These are phyloP conservation scores for Dolichallabes microphthalmus DNA, from an alignment of 2,113 vertebrate species.

Conservation along the genomic window DNA sequence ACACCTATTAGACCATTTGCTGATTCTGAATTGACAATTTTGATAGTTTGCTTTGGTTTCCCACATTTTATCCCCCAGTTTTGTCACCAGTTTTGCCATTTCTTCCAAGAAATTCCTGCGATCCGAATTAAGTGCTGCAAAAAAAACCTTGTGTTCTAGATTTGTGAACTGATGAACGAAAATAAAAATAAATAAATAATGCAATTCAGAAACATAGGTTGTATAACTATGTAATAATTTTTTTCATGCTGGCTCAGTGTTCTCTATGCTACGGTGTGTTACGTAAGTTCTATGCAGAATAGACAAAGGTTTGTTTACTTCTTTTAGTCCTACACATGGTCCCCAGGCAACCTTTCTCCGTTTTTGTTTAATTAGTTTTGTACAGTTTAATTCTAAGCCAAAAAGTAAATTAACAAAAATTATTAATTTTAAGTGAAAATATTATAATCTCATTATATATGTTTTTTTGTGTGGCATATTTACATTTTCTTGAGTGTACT, in stretches of 20 bases:
- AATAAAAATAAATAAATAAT: neutral
- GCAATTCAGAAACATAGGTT: neutral
- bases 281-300: neutral
- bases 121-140: neutral
- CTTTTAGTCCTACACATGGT: neutral
- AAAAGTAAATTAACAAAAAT: neutral
- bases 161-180: neutral
- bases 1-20: neutral
- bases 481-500: neutral
- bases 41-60: neutral
- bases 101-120: neutral
- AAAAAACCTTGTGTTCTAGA: neutral
- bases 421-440: neutral
- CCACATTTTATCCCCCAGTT: neutral
- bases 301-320: neutral
- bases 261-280: neutral
- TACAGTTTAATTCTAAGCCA: neutral
- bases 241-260: neutral
- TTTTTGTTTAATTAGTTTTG: neutral
- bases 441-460: neutral
- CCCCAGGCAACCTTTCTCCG: neutral
- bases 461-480: neutral
- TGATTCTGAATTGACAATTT: neutral
- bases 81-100: neutral
- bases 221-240: neutral